Base-by-base conservation (phyloP, 2,113 vertebrate species). In the Cardinalis cardinalis region DNA sequence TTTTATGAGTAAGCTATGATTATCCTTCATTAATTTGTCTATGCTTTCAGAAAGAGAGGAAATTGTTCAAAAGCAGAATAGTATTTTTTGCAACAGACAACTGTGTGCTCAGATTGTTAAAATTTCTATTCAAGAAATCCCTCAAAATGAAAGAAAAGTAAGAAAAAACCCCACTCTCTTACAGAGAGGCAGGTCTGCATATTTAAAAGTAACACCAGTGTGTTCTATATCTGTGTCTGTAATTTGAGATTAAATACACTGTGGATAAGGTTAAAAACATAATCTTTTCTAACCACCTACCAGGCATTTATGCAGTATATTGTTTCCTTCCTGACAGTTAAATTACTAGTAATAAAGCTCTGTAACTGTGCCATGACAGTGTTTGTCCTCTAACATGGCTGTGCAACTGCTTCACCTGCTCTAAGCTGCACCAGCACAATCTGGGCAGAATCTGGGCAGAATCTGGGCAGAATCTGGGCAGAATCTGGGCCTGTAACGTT, bases 1-100 rank as follows among this genome's bases (percentile, higher is more conserved):
- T 94, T 94, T 93, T 77, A 84, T 84, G 80, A 93, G 61, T 88
- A 84, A 77, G 46, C 65, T 87, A 11, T 92, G 49, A 88, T 90
- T 69, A 53, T 81, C 71, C 73, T 88, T 78, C 11, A 21, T 74
- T 94, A 87, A 92, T 93, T 94, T 92, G 83, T 79, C 56, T 93
- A 2, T 68, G 65, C 48, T 88, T 95, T 90, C 93, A 82, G 80
- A 93, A 91, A 88, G 52, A 36, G 65, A 93, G 38, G 55, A 91
- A 87, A 68, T 82, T 87, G 41, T 55, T 86, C 65, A 88, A 94
- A 84, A 93, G 83, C 58, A 56, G 38, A 71, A 34, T 71, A 80
- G 32, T 87, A 32, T 78, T 58, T 89, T 83, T 84, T 82, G 49
- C 24, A 68, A 36, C 12, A 72, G 58, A 49, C 25, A 84, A 88